Percentiles rank a stretch among this genome's conserved stretches.
Evolutionary conservation across 2,113 vertebrate genomes (phyloP).

Genomic region (Otis tarda): DNA sequence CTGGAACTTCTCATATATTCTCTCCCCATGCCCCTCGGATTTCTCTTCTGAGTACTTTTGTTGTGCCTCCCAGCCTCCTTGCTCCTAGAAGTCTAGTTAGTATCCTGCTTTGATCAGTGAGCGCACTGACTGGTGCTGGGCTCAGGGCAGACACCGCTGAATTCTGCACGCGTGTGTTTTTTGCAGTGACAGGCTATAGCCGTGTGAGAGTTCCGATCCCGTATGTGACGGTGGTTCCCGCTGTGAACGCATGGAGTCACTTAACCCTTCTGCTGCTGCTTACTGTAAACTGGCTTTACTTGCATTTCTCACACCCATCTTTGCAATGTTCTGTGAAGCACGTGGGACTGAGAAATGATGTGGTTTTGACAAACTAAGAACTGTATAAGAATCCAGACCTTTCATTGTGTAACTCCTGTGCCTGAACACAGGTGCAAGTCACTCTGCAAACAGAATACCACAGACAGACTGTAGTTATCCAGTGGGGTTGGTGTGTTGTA

Average conservation of each 20-base stretch:
- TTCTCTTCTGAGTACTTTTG: neutral
- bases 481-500: neutral
- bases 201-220: neutral
- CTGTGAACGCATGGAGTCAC: fast-evolving
- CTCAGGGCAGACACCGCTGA: neutral
- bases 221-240: fast-evolving
- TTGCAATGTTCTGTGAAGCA: neutral
- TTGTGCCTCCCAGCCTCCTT: neutral
- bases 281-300: neutral
- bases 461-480: fast-evolving
- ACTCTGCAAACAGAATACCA: fast-evolving
- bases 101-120: neutral
- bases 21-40: neutral
- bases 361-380: neutral
- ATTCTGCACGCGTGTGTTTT: neutral
- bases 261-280: neutral
- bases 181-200: neutral
- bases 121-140: neutral
- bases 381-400: neutral
- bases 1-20: neutral
- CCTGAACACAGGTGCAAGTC: fast-evolving
- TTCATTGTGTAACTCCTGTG: fast-evolving
- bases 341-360: neutral
- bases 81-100: neutral
- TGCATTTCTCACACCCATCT: neutral